Evolutionary conservation across 2,113 vertebrate genomes (phyloP).

Genomic region (Shinisaurus crocodilurus): DNA sequence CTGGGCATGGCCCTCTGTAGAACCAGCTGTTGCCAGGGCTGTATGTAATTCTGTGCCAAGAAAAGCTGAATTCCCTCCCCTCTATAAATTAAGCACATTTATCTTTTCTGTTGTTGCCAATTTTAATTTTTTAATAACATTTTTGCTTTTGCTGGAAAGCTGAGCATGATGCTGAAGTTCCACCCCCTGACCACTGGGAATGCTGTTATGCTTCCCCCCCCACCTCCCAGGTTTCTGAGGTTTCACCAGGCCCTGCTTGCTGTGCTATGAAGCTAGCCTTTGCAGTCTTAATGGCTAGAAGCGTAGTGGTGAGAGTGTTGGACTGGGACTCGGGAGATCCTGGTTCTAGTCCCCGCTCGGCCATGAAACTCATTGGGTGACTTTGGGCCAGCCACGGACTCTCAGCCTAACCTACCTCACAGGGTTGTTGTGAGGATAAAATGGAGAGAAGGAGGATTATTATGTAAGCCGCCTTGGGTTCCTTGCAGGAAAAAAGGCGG

Average conservation of each 20-base stretch:
- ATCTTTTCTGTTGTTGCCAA: background rate
- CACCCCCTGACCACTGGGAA: background rate
- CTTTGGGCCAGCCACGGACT: too few relatives aligned
- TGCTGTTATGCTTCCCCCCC: background rate
- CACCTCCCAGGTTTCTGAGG: background rate
- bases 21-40: background rate
- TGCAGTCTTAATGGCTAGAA: background rate
- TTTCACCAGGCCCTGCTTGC: background rate
- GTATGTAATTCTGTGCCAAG: background rate
- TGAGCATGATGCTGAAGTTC: background rate
- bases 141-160: background rate
- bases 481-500: too few relatives aligned
- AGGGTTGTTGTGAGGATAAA: too few relatives aligned
- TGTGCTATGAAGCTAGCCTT: background rate
- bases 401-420: too few relatives aligned
- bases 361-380: too few relatives aligned
- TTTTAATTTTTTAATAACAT: background rate
- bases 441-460: too few relatives aligned
- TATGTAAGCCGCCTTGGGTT: too few relatives aligned
- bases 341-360: too few relatives aligned
- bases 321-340: too few relatives aligned
- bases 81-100: background rate
- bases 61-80: background rate
- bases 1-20: background rate
- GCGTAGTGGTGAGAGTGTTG: too few relatives aligned